Evolutionary conservation across 2,888 invertebrate genomes (phyloP).

Genomic region (Hartigia nigra): DNA sequence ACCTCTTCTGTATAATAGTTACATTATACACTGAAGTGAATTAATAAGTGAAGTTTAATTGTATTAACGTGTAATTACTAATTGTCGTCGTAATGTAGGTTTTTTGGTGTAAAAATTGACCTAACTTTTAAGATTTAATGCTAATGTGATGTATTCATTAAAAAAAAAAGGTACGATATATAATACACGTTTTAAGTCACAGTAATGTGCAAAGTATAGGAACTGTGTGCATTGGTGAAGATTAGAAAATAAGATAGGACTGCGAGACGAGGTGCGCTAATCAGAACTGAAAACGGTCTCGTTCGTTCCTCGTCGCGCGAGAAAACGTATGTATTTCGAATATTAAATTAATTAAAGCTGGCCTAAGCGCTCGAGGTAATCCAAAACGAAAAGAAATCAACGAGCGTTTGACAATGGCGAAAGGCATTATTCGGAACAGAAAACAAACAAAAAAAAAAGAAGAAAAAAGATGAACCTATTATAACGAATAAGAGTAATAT

Average conservation of each 20-base stretch:
- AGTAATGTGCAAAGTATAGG: background rate
- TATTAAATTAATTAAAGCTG: conserved; percentile 48
- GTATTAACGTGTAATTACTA: conserved; percentile 63
- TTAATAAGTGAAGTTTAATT: conserved; percentile 53
- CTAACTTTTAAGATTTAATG: conserved; percentile 58
- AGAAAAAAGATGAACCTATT: conserved; percentile 13
- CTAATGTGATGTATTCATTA: conserved; percentile 50
- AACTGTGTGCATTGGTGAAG: conserved; percentile 8
- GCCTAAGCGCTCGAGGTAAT: conserved; percentile 44
- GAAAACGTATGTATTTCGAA: conserved; percentile 51
- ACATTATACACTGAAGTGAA: conserved; percentile 55
- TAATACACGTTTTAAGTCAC: conserved; percentile 16
- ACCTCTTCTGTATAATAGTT: conserved; percentile 63
- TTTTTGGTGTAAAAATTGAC: conserved; percentile 63
- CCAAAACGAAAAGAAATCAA: conserved; percentile 27
- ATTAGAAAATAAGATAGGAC: conserved; percentile 35
- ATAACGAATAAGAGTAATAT: conserved; percentile 16
- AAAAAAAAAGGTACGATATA: conserved; percentile 17
- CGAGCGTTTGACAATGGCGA: background rate
- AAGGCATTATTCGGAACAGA: conserved; percentile 39
- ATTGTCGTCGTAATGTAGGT: conserved; percentile 64
- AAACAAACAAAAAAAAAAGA: conserved; percentile 26
- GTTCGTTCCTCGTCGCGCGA: conserved; percentile 34
- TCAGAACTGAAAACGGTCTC: conserved; percentile 15
- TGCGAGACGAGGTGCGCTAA: conserved; percentile 37